Base-by-base conservation (phyloP, 2,797 vertebrate genomes). In the Sylvilagus floridanus region DNA sequence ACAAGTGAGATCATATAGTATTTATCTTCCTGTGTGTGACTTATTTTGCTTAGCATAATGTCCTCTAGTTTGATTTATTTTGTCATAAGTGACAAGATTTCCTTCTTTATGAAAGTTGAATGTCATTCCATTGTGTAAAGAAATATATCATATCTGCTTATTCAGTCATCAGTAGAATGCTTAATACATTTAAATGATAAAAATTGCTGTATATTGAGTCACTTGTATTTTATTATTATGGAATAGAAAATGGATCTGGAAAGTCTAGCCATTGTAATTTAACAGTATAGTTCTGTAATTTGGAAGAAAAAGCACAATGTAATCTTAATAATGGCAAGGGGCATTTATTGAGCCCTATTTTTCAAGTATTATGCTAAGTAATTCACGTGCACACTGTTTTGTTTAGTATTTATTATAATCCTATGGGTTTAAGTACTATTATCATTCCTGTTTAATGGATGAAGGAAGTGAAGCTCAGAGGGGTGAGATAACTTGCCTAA, bases 121-220 rank as follows among this genome's bases (percentile, higher is more conserved):
- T 13, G 52, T 10, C 54, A 62, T 37, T 32, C 16, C 4, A 62
- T 19, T 62, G 6, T 52, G 26, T 52, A 47, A 47, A 47, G 42
- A 10, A n/a, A 9, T 21, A 16, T 30, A n/a, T 13, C 26, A 71
- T 14, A n/a, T 69, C n/a, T 84, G 8, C 47, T 76, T 50, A 7
- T 82, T 21, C 17, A 24, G 50, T 9, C n/a, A 35, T 5, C 22
- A 7, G 17, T n/a, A 12, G 17, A 86, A 69, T 89, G 14, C 6
- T 93, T 69, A 78, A 3, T 72, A 24, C 63, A 52, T 85, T 90
- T 85, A 85, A 84, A 75, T 35, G 21, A 75, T 90, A 57, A 47
- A 84, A 87, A 71, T 42, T 66, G 1, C 71, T 79, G 2, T 72
- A 9, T 22, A 14, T 52, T 88, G 73, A 21, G 26, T 72, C 7